phyloP scores from a whole-genome alignment of 2,888 invertebrate genomes.

The Escarpia spicata region DNA sequence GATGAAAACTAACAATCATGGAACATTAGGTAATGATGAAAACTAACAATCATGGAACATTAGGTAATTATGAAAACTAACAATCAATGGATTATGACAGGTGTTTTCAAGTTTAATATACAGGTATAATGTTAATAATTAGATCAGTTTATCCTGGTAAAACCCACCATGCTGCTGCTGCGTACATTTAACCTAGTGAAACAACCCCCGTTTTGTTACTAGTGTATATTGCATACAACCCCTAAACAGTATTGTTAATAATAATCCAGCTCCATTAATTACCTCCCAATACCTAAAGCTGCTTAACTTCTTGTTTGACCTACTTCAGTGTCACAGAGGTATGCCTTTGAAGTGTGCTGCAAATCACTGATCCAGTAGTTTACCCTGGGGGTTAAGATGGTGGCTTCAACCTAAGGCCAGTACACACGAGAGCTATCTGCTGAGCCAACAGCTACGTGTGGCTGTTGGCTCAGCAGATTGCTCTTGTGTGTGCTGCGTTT shows the following conservation, averaged over 20 bases:
- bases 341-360: not conserved
- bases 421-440: too few species aligned
- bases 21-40: not conserved
- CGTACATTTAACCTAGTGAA: not conserved
- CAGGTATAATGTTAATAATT: not conserved
- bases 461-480: too few species aligned
- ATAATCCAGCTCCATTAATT: not conserved
- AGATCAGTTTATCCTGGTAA: not conserved
- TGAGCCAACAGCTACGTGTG: too few species aligned
- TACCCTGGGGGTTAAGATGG: too few species aligned
- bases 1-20: not conserved
- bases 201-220: not conserved
- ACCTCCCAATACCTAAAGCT: not conserved
- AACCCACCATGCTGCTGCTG: not conserved
- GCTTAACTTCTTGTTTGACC: not conserved
- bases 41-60: too few species aligned
- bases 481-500: too few species aligned
- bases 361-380: too few species aligned
- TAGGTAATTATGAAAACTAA: too few species aligned
- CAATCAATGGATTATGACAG: not conserved
- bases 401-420: not conserved
- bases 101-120: not conserved
- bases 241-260: not conserved
- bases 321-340: not conserved
- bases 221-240: not conserved